Base-by-base conservation (phyloP, 1,140 invertebrate species). In the Colletes latitarsis region DNA sequence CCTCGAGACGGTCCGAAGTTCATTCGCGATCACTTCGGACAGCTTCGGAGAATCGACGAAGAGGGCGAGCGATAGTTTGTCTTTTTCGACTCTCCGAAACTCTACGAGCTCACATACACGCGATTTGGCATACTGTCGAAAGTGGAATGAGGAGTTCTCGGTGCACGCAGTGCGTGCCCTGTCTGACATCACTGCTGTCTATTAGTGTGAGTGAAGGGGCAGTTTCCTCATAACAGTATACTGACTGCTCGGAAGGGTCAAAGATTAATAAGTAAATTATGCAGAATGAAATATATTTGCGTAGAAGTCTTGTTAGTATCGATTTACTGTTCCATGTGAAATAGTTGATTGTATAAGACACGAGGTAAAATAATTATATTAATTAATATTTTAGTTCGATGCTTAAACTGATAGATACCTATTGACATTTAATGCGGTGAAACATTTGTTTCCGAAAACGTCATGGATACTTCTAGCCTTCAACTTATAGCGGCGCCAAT, bases 391-490 rank as follows among this genome's bases (percentile, higher is more conserved):
- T 46, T 52, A 46, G 4, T 21, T n/a, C 19, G 17, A 72, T 63
- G 8, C 15, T 70, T 39, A 17, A n/a, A 39, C 3, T 30, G 41
- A 21, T 46, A 49, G 43, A 6, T 10, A 46, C 9, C 43, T 30
- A 21, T 5, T 17, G 19, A 46, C 39, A 64, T 46, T 6, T 57
- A 14, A 14, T 6, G 4, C 30, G 63, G 6, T 64, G 8, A 43
- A n/a, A 46, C 39, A 39, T 19, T 81, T 62, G n/a, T 21, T 46
- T 5, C 39, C 14, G 46, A 15, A 9, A 55, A 82, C 60, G 14
- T 52, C 60, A 93, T 93, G 93, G 92, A 92, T 77, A 89, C 86
- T 85, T 87, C 90, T 77, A 90, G 85, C 60, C 82, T 90, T 58
- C 90, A 92, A 74, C 88, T 92, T 52, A 79, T 92, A 81, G 85